A percentile compares a stretch with the other conserved stretches of the same genome.
These are phyloP conservation scores for Malurus elegans DNA, from an alignment of 2,113 vertebrate genomes.

Conservation along the genomic window DNA sequence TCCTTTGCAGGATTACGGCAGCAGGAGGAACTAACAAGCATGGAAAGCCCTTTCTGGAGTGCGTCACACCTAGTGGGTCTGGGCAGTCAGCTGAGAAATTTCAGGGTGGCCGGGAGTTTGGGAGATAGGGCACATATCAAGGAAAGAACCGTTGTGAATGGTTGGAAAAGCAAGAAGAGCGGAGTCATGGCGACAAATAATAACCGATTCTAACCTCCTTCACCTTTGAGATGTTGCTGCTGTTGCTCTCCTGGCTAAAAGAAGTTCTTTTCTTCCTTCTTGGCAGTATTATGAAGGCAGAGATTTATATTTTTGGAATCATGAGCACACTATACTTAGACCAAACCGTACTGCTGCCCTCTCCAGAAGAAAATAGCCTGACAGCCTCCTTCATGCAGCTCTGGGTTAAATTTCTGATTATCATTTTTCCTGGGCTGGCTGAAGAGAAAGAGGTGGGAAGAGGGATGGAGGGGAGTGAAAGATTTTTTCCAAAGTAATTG, in stretches of 20 bases:
- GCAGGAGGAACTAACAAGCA: conserved; percentile 55
- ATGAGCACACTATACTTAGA: background rate
- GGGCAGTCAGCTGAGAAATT: conserved; percentile 41
- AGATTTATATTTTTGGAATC: background rate
- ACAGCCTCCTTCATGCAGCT: background rate
- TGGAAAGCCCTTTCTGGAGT: conserved; percentile 48
- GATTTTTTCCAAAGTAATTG: background rate
- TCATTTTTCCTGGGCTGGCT: background rate
- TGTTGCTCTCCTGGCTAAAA: background rate
- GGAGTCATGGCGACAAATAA: rapidly evolving
- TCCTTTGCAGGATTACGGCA: conserved; percentile 54
- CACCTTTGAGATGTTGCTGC: background rate
- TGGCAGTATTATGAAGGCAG: background rate
- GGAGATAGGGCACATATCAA: background rate
- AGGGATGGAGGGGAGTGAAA: background rate
- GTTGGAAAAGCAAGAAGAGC: background rate
- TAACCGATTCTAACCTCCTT: background rate
- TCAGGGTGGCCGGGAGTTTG: background rate
- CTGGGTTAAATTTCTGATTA: conserved; percentile 5
- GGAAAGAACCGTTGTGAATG: background rate
- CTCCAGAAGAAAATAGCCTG: conserved; percentile 3
- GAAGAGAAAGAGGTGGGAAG: background rate
- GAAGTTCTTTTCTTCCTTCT: background rate
- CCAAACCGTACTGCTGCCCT: background rate
- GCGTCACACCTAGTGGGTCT: background rate